Base-by-base conservation (phyloP, 2,888 invertebrate species). In the Drosophila mulleri region DNA sequence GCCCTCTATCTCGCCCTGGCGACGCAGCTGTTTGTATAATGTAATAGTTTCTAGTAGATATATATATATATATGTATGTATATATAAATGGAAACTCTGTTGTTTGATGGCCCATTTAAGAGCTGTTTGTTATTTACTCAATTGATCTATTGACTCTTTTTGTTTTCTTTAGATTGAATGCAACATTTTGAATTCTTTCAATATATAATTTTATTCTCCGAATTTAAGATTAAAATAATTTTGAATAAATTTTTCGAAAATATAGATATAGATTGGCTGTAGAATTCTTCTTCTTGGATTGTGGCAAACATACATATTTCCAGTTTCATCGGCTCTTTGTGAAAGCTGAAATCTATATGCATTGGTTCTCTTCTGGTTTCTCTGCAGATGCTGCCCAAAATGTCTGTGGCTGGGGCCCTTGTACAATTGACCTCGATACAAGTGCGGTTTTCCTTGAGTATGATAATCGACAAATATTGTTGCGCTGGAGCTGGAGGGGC, bases 361-460 rank as follows among this genome's bases (percentile, higher is more conserved):
- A n/a, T 11, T 29, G 16, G n/a, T 32, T 2, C 48, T 32, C 20
- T 23, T 23, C 20, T 23, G 20, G 20, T 6, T 32, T 12, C 3
- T 18, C 18, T 14, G 18, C 37, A 53, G 23, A 37, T 37, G 53
- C 9, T 44, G 29, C 20, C 32, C 53, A 41, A 62, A 59, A 67
- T 37, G 14, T 44, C 23, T 56, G 37, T 18, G 29, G 11, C 45
- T 47, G 14, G 2, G 35, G 52, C 14, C 32, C 18, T 70, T 61
- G 47, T 64, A 54, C 41, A 71, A 62, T 68, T 77, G 78, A 78
- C 83, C 89, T 81, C 75, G 60, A 70, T 80, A 80, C 58, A 59
- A 72, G 69, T 80, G 83, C 52, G 67, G 66, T 71, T 83, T 63
- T 58, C 73, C 71, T 81, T 86, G 80, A 74, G 72, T 64, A 78